A percentile compares a stretch with the other conserved stretches of the same genome.
Conservation (phyloP, 1,140 invertebrate genomes). For the Macrobrachium rosenbergii region DNA sequence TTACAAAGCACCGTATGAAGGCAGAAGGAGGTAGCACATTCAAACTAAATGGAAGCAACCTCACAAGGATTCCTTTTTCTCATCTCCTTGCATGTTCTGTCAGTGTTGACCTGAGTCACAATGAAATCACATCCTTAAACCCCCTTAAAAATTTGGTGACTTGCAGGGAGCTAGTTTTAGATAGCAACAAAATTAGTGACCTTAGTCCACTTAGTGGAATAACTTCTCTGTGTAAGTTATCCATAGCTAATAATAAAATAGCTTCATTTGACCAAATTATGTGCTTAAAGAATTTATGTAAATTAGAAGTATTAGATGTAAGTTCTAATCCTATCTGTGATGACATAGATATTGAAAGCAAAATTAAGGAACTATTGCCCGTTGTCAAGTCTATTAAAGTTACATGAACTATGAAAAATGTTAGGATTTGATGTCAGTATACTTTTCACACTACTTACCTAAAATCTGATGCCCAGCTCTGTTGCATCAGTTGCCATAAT, state of each 20-base stretch:
- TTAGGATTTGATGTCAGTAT: no score
- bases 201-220: conserved; percentile 23
- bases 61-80: conserved; percentile 24
- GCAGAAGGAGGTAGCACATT: conserved; percentile 23
- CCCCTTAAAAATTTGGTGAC: conserved; percentile 28
- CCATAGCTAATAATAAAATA: conserved; percentile 40
- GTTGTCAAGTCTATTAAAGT: neutral
- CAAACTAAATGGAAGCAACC: neutral
- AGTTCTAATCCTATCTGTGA: conserved; percentile 37
- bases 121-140: conserved; percentile 32
- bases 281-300: neutral
- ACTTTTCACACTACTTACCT: no score
- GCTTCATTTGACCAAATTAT: conserved; percentile 8
- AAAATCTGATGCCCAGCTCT: no score
- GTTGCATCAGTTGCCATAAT: no score
- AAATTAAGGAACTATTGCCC: conserved; percentile 15
- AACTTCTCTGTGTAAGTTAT: conserved; percentile 14
- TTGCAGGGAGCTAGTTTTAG: conserved; percentile 35
- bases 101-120: conserved; percentile 28
- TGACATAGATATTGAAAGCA: conserved; percentile 7
- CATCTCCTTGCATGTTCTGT: conserved; percentile 36
- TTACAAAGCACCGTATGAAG: conserved; percentile 33
- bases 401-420: no score
- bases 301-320: conserved; percentile 17
- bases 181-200: conserved; percentile 39